Base-by-base conservation (phyloP, 2,888 invertebrate genomes). In the Ferrisia virgata region DNA sequence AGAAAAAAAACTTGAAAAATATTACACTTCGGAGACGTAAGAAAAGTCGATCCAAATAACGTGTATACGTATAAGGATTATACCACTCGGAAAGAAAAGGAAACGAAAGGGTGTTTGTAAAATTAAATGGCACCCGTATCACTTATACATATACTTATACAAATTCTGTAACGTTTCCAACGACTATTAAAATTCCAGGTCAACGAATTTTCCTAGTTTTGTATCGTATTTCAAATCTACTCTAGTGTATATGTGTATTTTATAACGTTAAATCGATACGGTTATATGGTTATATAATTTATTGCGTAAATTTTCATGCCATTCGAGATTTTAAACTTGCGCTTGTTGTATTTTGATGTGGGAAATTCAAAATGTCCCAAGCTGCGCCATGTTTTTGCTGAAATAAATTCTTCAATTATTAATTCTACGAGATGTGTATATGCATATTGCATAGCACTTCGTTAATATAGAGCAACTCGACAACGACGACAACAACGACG, bases 171-270 rank as follows among this genome's bases (percentile, higher is more conserved):
- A 33, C 33, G 33, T 72, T 72, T 33, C 72, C 72, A 33, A 36
- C 25, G n/a, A 72, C 72, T 33, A 72, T 72, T 72, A 72, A 72
- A 72, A 72, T 72, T 72, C 33, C 72, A 72, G 72, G 72, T 72
- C 72, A 72, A 72, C 72, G 72, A 72, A 72, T 72, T 72, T 72
- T 33, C 72, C 33, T 64, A 64, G 33, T 33, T 33, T 31, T 33
- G 72, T 72, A 72, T 72, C 72, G 33, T 72, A 72, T 72, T 72
- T 72, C 33, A 36, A 33, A 72, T 72, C 72, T 72, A 33, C 72
- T 31, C 64, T 25, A 18, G 58, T 25, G 58, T 25, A 28, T 64
- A 64, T 31, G 64, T 64, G 28, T 31, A 72, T 72, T 31, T 64
- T 22, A 33, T 72, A 72, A 33, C n/a, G 28, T 31, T 72, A 72